phyloP scores from a whole-genome alignment of 2,113 vertebrate genomes.

The Chrysemys picta region DNA sequence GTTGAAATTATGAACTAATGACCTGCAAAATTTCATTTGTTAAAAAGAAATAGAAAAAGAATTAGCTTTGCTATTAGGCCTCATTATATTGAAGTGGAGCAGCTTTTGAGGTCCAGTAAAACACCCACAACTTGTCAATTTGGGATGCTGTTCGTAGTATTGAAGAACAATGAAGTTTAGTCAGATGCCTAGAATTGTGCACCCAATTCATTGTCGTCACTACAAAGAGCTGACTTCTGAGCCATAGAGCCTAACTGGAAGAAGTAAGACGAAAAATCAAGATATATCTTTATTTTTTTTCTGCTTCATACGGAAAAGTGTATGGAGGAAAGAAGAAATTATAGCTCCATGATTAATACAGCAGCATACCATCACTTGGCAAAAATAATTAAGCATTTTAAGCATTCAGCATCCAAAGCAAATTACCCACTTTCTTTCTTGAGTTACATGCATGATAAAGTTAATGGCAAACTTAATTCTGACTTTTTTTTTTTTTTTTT shows the following conservation, averaged over 20 bases:
- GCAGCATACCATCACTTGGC: background rate
- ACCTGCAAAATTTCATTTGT: background rate
- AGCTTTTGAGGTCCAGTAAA: background rate
- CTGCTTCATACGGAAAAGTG: background rate
- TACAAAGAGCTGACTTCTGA: background rate
- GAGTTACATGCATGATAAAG: background rate
- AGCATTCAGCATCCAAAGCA: background rate
- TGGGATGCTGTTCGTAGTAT: background rate
- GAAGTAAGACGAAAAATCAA: background rate
- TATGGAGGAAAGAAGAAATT: background rate
- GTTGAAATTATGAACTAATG: slow-evolving; percentile 29
- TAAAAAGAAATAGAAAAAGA: background rate
- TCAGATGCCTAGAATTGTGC: accelerated
- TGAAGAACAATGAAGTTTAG: background rate
- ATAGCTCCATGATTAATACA: background rate
- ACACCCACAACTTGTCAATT: background rate
- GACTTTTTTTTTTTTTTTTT: no score
- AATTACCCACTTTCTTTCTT: background rate
- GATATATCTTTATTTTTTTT: background rate
- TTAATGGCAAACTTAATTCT: background rate
- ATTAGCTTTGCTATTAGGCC: background rate
- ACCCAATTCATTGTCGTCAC: background rate
- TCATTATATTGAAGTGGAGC: background rate
- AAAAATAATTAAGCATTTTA: background rate
- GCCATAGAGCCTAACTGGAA: background rate